A percentile compares a stretch with the other conserved stretches of the same genome.
Evolutionary conservation across 2,113 vertebrate genomes (phyloP).

Genomic region (Dryoscopus gambensis): DNA sequence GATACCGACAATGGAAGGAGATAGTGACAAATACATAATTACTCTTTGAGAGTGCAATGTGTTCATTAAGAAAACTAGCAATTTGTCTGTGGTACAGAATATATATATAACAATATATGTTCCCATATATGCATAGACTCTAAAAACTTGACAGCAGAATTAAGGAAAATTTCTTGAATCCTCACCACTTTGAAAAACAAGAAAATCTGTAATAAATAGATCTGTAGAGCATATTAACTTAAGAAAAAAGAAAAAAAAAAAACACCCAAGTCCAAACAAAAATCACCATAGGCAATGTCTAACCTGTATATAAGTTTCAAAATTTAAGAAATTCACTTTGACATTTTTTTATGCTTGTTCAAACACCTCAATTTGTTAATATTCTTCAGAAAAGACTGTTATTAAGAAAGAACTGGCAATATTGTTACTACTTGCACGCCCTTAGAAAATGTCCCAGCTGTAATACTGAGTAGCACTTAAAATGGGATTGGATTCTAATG

Average conservation of each 20-base stretch:
- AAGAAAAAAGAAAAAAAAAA: not conserved
- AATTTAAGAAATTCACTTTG: not conserved
- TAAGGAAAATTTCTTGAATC: not conserved
- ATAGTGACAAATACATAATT: slow-evolving; percentile 25
- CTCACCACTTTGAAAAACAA: not conserved
- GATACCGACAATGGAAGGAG: slow-evolving; percentile 20
- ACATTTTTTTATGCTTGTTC: not conserved
- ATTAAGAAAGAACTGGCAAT: not conserved
- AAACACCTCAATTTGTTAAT: not conserved
- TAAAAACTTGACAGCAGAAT: not conserved
- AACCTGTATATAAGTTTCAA: not conserved
- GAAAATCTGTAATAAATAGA: not conserved
- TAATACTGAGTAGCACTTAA: not conserved
- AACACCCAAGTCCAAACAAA: rapidly evolving
- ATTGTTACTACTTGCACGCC: not conserved
- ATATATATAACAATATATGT: not conserved
- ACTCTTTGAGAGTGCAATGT: slow-evolving; percentile 2
- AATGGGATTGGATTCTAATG: not conserved
- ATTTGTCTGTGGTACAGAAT: not conserved
- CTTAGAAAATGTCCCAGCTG: not conserved
- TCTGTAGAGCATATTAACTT: not conserved
- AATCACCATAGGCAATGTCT: not conserved
- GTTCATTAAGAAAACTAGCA: slow-evolving; percentile 33
- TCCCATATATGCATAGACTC: not conserved
- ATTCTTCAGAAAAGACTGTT: not conserved